These are phyloP conservation scores for Thinocorus orbignyianus DNA, from an alignment of 2,113 vertebrate genomes.

Conservation along the genomic window DNA sequence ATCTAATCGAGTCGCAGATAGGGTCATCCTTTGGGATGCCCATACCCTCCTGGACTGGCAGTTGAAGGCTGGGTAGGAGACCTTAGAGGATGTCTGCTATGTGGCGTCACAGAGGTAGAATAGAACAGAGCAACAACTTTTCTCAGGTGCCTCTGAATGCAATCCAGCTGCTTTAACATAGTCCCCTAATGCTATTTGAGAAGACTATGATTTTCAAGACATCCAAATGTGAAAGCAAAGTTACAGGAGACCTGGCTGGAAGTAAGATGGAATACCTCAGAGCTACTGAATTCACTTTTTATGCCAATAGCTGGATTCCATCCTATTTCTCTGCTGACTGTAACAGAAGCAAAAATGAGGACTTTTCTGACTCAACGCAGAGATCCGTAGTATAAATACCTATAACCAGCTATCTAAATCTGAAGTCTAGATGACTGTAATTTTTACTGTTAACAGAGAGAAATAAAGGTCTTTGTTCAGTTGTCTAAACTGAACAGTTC, in stretches of 20 bases:
- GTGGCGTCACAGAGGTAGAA: not conserved
- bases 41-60: not conserved
- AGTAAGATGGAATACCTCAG: not conserved
- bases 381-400: not conserved
- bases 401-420: not conserved
- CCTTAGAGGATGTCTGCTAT: not conserved
- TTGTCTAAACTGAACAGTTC: not conserved
- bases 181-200: not conserved
- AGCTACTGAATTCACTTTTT: not conserved
- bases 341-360: not conserved
- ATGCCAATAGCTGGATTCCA: not conserved
- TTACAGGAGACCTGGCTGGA: not conserved
- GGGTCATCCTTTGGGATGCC: not conserved
- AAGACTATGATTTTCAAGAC: not conserved
- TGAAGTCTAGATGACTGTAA: not conserved
- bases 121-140: not conserved
- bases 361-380: not conserved
- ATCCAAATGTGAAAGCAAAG: not conserved
- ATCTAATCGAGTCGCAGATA: not conserved
- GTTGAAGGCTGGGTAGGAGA: not conserved
- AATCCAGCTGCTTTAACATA: not conserved
- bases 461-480: not conserved
- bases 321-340: not conserved
- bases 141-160: not conserved
- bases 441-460: not conserved